Evolutionary conservation across 2,113 vertebrate species (phyloP), one percentile per base, ranked within the genome.

Genomic region (Eolophus roseicapilla): DNA sequence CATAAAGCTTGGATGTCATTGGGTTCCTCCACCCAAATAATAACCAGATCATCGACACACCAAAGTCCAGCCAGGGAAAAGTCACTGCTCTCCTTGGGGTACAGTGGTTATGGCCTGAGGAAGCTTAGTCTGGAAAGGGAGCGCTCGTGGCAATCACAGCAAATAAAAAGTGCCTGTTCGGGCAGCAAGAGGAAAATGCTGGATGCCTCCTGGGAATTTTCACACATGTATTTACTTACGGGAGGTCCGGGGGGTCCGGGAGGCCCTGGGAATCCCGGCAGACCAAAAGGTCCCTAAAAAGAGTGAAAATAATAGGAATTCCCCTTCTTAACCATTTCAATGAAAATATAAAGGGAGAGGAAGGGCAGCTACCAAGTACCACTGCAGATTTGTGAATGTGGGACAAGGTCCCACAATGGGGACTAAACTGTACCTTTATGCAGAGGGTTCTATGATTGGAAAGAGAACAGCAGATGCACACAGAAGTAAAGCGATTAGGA

Each of bases 191-290:
- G 53, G 57, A 77, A 83, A 65, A 74, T 27, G 46, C 43, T 39
- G 13, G 46, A 28, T 2, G 50, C 13, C 6, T 13, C 39, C 6
- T 0, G 2, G 49, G 41, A 82, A 71, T 86, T 73, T 82, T 82
- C 57, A 82, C 11, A 27, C 9, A 3, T 75, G 78, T 75, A 35
- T 71, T 90, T 41, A 99, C 99, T 98, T 98, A 99, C 99, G 3
- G 99, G 98, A 67, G 98, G 99, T 82, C 99, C 99, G 4, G 99
- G 99, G 74, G 98, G 97, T 63, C 99, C 99, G 13, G 98, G 89
- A 65, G 98, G 98, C 52, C 99, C 99, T 3, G 98, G 97, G 96
- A 99, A 98, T 82, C 99, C 99, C 59, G 98, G 92, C 70, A 98
- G 98, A 95, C 99, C 99, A 91, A 98, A 99, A 52, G 98, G 96